Evolutionary conservation across 2,797 vertebrate genomes (phyloP).

Genomic region (Amblyraja radiata): DNA sequence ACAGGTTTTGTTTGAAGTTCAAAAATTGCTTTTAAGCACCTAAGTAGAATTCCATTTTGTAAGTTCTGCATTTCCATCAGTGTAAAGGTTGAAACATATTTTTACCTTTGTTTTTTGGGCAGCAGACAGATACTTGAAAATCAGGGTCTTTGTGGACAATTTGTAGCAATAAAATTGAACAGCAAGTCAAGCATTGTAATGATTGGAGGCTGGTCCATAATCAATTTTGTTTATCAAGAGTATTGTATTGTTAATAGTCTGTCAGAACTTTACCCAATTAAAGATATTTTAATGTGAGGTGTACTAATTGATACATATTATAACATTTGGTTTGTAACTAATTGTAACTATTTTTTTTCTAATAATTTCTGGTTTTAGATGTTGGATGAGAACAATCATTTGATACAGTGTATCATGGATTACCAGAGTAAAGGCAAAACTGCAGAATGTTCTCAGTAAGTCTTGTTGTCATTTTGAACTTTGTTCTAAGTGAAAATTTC

Average conservation of each 20-base stretch:
- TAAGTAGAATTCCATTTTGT: neutral
- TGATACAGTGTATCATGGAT: conserved; percentile 97
- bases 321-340: neutral
- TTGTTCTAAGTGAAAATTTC: neutral
- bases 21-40: neutral
- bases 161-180: neutral
- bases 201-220: neutral
- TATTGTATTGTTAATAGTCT: neutral
- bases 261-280: neutral
- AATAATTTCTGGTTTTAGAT: conserved; percentile 60
- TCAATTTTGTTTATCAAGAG: neutral
- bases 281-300: neutral
- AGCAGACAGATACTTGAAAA: neutral
- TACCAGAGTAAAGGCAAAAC: conserved; percentile 96
- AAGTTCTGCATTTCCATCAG: neutral
- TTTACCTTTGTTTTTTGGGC: neutral
- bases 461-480: conserved; percentile 41
- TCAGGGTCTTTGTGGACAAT: neutral
- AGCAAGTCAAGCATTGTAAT: neutral
- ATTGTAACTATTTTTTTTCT: neutral
- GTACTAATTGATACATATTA: neutral
- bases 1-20: neutral
- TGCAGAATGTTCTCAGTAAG: conserved; percentile 91
- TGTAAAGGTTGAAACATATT: neutral
- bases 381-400: conserved; percentile 93